Base-by-base conservation (phyloP, 1,140 invertebrate genomes). In the Drosophila eugracilis region DNA sequence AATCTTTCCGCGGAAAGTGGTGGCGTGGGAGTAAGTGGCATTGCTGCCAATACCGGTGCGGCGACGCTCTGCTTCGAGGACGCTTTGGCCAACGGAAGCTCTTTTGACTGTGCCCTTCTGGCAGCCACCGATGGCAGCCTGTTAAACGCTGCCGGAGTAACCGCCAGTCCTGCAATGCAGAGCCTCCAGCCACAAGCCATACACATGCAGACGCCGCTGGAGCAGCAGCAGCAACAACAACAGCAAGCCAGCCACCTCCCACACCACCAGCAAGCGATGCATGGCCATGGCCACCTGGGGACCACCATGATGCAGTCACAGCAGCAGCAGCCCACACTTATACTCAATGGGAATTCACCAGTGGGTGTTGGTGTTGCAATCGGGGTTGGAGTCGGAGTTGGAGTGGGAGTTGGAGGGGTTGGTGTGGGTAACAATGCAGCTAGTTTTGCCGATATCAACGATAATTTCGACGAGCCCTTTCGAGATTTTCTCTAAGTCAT, bases 401-500 rank as follows among this genome's bases (percentile, higher is more conserved):
- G 74, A 0, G 54, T 63, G 6, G 36, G 54, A 3, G 73, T 76
- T 1, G 63, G 62, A 1, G 30, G 30, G 0, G 30, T 37, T 15
- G 74, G 66, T 2, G 50, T 52, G 19, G 42, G 57, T 14, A 67
- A 71, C 17, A 62, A 67, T 34, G 39, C 39, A 6, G 21, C 39
- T 12, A 73, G 22, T 32, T 90, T 89, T 34, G 39, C 65, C 4
- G 89, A 90, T 84, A 70, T 89, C 28, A 90, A 83, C 57, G 89
- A 91, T 62, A 91, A 89, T 60, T 91, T 89, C 34, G 89, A 91
- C 65, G 89, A 91, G 34, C 89, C 89, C 5, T 91, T 91, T 48
- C 81, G 89, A 44, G 89, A 91, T 55, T 91, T 90, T 53, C 66
- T 91, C 12, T 85, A 85, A 81, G 63, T 3, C 28, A 42, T 34